A percentile compares a stretch with the other conserved stretches of the same genome.
Conservation (phyloP, 30 jellyfish, hydroid and myxozoan species). For the Aurelia sp. region DNA sequence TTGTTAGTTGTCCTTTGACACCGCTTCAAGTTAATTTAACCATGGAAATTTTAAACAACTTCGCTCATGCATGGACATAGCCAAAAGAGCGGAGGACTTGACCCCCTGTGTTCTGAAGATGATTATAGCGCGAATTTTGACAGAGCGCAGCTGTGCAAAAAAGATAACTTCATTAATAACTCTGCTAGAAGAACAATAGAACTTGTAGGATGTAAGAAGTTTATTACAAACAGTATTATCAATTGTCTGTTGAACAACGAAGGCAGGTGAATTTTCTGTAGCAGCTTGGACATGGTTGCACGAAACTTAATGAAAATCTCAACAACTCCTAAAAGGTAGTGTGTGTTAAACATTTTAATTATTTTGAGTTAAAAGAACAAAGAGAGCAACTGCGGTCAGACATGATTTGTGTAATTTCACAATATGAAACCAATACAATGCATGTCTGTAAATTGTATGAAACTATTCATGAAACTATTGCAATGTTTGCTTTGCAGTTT, state of each 20-base stretch:
- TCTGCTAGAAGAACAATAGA: constrained; percentile 6
- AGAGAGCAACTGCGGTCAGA: constrained; percentile 3
- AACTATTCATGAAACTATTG: background rate
- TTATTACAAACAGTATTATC: constrained; percentile 21
- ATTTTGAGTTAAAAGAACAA: background rate
- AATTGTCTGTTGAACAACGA: background rate
- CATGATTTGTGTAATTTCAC: constrained; percentile 1
- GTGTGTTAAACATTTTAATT: background rate
- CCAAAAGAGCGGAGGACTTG: too few relatives aligned
- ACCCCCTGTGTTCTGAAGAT: too few relatives aligned
- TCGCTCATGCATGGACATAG: too few relatives aligned
- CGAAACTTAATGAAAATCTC: background rate
- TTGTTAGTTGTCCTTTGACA: too few relatives aligned
- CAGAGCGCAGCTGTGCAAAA: constrained; percentile 12
- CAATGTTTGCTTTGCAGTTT: background rate
- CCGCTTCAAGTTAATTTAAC: too few relatives aligned
- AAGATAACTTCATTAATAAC: constrained; percentile 4
- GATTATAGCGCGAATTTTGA: background rate
- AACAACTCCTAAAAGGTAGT: background rate
- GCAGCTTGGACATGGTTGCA: background rate
- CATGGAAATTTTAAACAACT: too few relatives aligned
- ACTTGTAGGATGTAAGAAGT: background rate
- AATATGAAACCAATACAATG: background rate
- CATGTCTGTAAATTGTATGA: background rate
- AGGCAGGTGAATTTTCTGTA: constrained; percentile 17